These are phyloP conservation scores for Drosophila ogumai DNA, from an alignment of 1,140 invertebrate species.

Conservation along the genomic window DNA sequence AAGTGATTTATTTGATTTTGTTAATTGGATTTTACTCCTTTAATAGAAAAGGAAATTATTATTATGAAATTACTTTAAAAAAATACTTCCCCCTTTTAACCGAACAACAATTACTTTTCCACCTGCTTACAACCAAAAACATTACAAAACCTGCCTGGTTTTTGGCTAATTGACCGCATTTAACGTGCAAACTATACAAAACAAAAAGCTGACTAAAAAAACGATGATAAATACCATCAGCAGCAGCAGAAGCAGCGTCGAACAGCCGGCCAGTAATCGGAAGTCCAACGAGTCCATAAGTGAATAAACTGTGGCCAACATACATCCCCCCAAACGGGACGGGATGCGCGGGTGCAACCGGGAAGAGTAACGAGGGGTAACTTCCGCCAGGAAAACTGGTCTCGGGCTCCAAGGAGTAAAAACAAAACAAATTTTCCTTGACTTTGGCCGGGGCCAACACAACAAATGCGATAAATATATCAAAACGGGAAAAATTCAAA, in stretches of 20 bases:
- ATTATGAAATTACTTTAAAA: neutral
- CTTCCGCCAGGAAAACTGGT: slow-evolving; percentile 55
- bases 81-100: neutral
- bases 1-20: too few species aligned
- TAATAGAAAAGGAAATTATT: neutral
- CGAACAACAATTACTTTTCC: slow-evolving; percentile 1
- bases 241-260: slow-evolving; percentile 8
- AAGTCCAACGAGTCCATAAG: slow-evolving; percentile 72
- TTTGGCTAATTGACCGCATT: slow-evolving; percentile 60
- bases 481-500: slow-evolving; percentile 45
- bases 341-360: slow-evolving; percentile 15
- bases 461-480: slow-evolving; percentile 72
- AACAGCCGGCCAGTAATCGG: slow-evolving; percentile 60
- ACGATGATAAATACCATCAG: slow-evolving; percentile 27
- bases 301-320: slow-evolving; percentile 78
- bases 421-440: slow-evolving; percentile 60
- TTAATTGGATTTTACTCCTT: too few species aligned
- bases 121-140: neutral
- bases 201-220: slow-evolving; percentile 38
- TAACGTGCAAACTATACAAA: slow-evolving; percentile 46
- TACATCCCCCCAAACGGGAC: slow-evolving; percentile 23
- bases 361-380: slow-evolving; percentile 45
- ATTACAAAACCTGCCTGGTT: neutral
- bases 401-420: slow-evolving; percentile 23
- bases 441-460: slow-evolving; percentile 40